A percentile compares a stretch with the other conserved stretches of the same genome.
These are phyloP conservation scores for Hydroisotoma schaefferi DNA, from an alignment of 2,888 invertebrate species.

Conservation along the genomic window DNA sequence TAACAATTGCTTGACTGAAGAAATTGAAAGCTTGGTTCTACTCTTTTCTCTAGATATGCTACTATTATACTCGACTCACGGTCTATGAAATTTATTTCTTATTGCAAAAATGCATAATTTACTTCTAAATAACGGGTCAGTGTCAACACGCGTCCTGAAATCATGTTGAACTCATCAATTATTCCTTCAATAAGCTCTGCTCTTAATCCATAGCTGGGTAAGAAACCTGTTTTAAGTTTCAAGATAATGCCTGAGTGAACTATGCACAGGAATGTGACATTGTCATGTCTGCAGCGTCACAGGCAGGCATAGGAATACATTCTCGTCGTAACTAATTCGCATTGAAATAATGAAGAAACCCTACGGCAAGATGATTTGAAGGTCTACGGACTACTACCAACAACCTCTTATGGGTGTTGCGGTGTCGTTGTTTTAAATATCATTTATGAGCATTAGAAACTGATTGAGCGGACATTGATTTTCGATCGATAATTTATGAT, in stretches of 20 bases:
- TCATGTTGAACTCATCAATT: conserved; percentile 1
- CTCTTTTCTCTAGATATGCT: background rate
- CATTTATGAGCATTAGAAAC: too few relatives aligned
- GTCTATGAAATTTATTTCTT: background rate
- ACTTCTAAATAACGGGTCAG: conserved; percentile 38
- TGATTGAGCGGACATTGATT: too few relatives aligned
- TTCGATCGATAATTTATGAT: too few relatives aligned
- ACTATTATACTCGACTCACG: too few relatives aligned
- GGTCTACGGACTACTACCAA: too few relatives aligned
- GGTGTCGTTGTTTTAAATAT: too few relatives aligned
- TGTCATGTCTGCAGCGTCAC: too few relatives aligned
- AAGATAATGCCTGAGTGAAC: background rate
- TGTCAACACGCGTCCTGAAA: conserved; percentile 33
- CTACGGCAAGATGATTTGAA: too few relatives aligned
- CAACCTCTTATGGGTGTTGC: too few relatives aligned
- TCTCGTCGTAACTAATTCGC: too few relatives aligned
- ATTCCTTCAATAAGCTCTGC: background rate
- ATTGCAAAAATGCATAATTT: conserved; percentile 20
- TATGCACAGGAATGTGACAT: conserved; percentile 1
- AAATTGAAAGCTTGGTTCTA: conserved; percentile 12
- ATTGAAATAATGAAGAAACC: too few relatives aligned
- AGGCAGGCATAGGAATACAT: conserved; percentile 2
- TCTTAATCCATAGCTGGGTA: background rate
- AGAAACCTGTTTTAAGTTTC: background rate
- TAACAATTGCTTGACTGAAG: conserved; percentile 10